Conservation (phyloP, 2,113 vertebrate species). For the Megaceryle maxima region DNA sequence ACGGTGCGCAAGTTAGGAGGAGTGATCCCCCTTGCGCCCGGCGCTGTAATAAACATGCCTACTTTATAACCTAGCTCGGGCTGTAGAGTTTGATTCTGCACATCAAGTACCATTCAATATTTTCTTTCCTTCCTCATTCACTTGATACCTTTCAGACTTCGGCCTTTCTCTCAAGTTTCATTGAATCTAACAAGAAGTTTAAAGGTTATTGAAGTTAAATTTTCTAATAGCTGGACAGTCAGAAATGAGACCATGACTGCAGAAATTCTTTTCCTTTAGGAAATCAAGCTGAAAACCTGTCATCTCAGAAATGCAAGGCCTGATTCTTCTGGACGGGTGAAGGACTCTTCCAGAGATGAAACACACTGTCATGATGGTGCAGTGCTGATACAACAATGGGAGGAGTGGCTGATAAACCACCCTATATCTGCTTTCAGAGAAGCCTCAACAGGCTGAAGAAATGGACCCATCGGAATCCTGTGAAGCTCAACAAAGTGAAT, state of each 20-base stretch:
- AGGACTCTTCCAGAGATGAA: neutral
- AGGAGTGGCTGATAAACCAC: fast-evolving
- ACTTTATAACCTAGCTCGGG: no score
- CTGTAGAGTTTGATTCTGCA: no score
- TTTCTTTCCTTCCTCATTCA: neutral
- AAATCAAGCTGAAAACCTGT: neutral
- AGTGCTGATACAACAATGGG: neutral
- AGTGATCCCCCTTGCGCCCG: no score
- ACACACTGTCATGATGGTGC: neutral
- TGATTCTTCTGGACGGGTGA: neutral
- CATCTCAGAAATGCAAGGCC: neutral
- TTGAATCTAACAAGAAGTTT: neutral
- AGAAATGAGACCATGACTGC: neutral
- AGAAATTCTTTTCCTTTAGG: neutral
- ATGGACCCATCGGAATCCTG: neutral
- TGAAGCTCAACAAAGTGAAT: neutral
- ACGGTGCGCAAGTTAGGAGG: no score
- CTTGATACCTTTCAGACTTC: neutral
- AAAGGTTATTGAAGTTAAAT: neutral
- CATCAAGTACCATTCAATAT: neutral
- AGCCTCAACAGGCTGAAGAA: neutral
- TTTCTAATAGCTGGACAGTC: neutral
- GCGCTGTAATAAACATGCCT: no score
- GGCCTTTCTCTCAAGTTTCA: neutral
- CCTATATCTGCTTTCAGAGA: neutral